These are phyloP conservation scores for Pimpla rufipes DNA, from an alignment of 2,888 invertebrate genomes.

Conservation along the genomic window DNA sequence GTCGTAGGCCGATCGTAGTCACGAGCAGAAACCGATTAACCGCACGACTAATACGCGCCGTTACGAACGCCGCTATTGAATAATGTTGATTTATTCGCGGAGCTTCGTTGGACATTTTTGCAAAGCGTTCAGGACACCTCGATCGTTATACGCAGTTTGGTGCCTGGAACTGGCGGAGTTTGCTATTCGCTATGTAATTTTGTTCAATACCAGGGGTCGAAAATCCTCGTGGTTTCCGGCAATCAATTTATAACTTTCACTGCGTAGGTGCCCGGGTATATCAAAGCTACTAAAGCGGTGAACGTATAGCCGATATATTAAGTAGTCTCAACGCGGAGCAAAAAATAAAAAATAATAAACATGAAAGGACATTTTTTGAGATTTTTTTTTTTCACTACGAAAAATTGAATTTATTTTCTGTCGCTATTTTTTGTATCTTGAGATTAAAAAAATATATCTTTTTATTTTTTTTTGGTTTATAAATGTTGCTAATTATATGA, in stretches of 20 bases:
- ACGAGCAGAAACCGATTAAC: not conserved
- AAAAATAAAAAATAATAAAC: not conserved
- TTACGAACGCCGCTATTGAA: not conserved
- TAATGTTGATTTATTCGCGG: not conserved
- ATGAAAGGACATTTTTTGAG: not conserved
- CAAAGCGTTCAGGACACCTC: not conserved
- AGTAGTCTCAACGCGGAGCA: not conserved
- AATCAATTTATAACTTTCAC: slow-evolving; percentile 58
- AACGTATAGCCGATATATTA: slow-evolving; percentile 1
- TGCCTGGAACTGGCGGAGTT: not conserved
- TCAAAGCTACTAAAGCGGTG: not conserved
- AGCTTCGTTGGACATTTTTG: not conserved
- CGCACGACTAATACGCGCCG: not conserved
- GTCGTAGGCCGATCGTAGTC: not conserved
- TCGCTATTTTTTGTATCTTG: too few species aligned
- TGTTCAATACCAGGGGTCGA: slow-evolving; percentile 31
- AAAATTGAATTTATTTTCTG: not conserved
- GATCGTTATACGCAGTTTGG: not conserved
- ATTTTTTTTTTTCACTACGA: not conserved
- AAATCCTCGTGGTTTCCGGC: slow-evolving; percentile 58
- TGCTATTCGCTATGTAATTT: slow-evolving; percentile 31
- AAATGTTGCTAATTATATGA: too few species aligned
- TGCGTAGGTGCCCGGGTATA: slow-evolving; percentile 7
- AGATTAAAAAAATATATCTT: too few species aligned
- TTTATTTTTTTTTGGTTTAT: too few species aligned